These are phyloP conservation scores for Chroicocephalus ridibundus DNA, from an alignment of 2,113 vertebrate genomes.

Conservation along the genomic window DNA sequence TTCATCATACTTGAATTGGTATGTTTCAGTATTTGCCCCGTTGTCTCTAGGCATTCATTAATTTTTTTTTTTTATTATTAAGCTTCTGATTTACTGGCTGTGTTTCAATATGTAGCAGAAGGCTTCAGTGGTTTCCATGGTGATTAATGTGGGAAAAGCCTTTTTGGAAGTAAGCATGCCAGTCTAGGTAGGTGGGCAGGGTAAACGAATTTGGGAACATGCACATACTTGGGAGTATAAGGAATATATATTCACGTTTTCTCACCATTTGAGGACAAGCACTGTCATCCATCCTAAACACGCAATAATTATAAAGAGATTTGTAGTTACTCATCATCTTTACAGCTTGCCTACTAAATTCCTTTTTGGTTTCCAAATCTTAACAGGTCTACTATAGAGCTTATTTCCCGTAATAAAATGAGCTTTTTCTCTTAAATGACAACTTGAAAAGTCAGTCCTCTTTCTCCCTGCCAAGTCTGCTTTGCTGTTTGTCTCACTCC, in stretches of 20 bases:
- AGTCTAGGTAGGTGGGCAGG: not conserved
- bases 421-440: not conserved
- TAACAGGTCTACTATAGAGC: not conserved
- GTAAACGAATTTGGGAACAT: not conserved
- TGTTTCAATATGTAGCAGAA: not conserved
- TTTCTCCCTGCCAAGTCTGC: too few relatives aligned
- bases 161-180: not conserved
- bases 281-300: not conserved
- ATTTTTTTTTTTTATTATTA: not conserved
- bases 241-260: not conserved
- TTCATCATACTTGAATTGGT: not conserved
- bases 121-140: not conserved
- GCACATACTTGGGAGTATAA: not conserved
- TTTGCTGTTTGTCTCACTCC: not conserved
- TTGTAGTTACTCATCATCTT: not conserved
- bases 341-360: not conserved
- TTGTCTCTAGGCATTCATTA: not conserved
- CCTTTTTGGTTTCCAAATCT: not conserved
- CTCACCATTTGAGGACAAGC: not conserved
- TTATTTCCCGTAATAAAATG: not conserved
- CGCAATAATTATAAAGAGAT: not conserved
- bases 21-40: fast-evolving
- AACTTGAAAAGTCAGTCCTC: not conserved
- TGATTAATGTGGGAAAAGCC: not conserved
- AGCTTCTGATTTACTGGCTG: not conserved